Percentiles rank a stretch among this genome's conserved stretches.
These are phyloP conservation scores for Kryphioiulus occultus DNA, from an alignment of 2,888 invertebrate species.

Conservation along the genomic window DNA sequence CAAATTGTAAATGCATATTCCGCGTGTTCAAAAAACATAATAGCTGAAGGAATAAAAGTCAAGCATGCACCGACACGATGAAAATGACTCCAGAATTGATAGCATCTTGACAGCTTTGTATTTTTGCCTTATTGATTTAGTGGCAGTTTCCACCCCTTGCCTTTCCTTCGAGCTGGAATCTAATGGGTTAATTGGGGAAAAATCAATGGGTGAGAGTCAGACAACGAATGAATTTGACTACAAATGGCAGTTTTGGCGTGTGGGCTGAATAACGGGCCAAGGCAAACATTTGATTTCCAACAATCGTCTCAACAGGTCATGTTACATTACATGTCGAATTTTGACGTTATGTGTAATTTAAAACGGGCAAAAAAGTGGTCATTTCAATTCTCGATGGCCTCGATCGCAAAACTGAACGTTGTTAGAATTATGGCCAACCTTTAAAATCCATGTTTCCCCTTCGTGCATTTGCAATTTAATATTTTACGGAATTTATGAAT, in stretches of 20 bases:
- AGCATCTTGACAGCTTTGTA: constrained; percentile 22
- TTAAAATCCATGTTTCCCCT: not conserved
- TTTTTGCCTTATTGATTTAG: not conserved
- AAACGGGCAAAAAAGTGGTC: not conserved
- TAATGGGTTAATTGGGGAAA: constrained; percentile 19
- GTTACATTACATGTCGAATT: not conserved
- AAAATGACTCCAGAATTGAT: not conserved
- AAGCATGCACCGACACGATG: not conserved
- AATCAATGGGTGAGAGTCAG: not conserved
- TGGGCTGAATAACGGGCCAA: not conserved
- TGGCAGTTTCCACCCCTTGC: not conserved
- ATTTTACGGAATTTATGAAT: not conserved
- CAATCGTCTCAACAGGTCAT: constrained; percentile 18
- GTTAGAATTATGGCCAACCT: not conserved
- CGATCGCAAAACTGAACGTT: not conserved
- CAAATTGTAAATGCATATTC: not conserved
- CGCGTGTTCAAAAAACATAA: too few relatives aligned
- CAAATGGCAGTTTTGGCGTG: not conserved
- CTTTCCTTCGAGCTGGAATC: not conserved
- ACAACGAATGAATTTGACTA: not conserved
- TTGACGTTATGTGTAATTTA: not conserved
- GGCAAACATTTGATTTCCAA: constrained; percentile 18
- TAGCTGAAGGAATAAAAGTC: not conserved
- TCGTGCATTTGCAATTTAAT: not conserved
- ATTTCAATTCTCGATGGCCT: not conserved